Percentiles rank a stretch among this genome's conserved stretches.
Conservation (phyloP, 1,140 invertebrate genomes). For the Spodoptera litura region DNA sequence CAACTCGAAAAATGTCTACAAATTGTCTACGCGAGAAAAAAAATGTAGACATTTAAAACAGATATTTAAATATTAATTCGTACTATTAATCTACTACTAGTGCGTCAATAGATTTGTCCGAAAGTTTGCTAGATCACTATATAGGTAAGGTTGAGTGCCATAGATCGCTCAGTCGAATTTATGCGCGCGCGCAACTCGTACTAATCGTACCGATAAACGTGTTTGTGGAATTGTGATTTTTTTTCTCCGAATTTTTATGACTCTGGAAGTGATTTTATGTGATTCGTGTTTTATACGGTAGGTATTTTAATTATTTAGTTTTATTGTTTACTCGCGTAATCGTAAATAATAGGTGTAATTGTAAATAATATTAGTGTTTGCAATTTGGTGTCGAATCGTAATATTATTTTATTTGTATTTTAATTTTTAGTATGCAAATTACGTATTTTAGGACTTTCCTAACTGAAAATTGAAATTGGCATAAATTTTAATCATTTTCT, state of each 20-base stretch:
- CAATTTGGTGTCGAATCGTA: no score
- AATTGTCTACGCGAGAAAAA: not conserved
- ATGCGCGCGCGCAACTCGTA: conserved; percentile 28
- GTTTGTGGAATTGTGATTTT: conserved; percentile 11
- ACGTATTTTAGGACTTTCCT: no score
- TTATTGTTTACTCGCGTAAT: not conserved
- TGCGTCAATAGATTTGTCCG: conserved; percentile 17
- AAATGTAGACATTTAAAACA: not conserved
- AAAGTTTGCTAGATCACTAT: conserved; percentile 29
- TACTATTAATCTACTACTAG: no score
- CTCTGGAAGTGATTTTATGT: conserved; percentile 32
- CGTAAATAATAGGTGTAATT: not conserved
- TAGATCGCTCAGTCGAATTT: conserved; percentile 23
- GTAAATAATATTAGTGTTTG: not conserved
- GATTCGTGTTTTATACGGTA: conserved; percentile 21
- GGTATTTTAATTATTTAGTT: not conserved
- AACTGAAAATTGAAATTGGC: no score
- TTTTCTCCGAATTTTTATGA: not conserved
- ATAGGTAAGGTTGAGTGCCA: conserved; percentile 7
- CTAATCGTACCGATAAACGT: not conserved
- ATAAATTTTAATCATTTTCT: no score
- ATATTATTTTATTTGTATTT: no score
- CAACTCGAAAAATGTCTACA: no score
- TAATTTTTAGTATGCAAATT: no score
- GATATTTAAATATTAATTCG: not conserved